Base-by-base conservation (phyloP, 2,888 invertebrate species). In the Hydriomena furcata region DNA sequence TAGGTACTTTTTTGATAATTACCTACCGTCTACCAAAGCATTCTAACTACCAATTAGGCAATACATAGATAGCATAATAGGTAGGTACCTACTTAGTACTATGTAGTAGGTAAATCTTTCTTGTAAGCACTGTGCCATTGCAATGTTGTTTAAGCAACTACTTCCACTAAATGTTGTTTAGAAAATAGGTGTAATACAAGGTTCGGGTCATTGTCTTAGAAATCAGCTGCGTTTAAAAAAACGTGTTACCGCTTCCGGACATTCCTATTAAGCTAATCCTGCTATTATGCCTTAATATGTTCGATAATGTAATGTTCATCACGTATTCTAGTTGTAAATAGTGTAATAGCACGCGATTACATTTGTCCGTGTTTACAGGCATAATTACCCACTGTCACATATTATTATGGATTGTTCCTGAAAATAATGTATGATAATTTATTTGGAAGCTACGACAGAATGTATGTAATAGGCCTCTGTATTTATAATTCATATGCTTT, bases 191-290 rank as follows among this genome's bases (percentile, higher is more conserved):
- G n/a, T n/a, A n/a, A n/a, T n/a, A n/a, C n/a, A n/a, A 38, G 10
- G 4, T 20, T 37, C 34, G 6, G 43, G 42, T 43, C 34, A 49
- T 28, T 49, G 52, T 27, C 21, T 23, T 49, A 53, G 58, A 59
- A 59, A 55, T 51, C 51, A 20, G 7, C 25, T 12, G 2, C 28
- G n/a, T 48, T n/a, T 27, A 5, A 7, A 21, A 32, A 27, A 24
- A 36, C 23, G 10, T 23, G 10, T 25, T 25, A 17, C 21, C 20
- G 24, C 17, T 57, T 57, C 57, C 57, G 41, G 47, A 42, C 45
- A 51, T 50, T 47, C 12, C 17, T 17, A n/a, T n/a, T n/a, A 7
- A 30, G 42, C 10, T 23, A 11, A 46, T 42, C 17, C 25, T 37
- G 35, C 37, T 48, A 42, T 45, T 37, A 57, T 44, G 17, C 2